Base-by-base conservation (phyloP, 2,113 vertebrate species). In the Cyanoliseus patagonus region DNA sequence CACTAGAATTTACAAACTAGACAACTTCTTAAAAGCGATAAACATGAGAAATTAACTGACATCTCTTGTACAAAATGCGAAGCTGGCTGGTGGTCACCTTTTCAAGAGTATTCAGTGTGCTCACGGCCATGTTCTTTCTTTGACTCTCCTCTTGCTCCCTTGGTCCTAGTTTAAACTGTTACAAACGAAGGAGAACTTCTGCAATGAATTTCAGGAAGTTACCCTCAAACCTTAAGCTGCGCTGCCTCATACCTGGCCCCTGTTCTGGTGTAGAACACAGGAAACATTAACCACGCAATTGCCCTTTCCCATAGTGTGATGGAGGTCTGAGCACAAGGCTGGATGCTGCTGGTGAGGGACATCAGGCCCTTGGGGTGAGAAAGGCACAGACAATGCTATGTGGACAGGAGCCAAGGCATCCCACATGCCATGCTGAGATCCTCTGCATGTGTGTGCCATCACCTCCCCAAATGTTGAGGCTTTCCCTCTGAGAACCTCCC, bases 31-130 rank as follows among this genome's bases (percentile, higher is more conserved):
- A 30, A 16, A 7, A 74, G 28, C 39, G 23, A 23, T 0, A 52
- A 5, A 9, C 2, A 3, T 1, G 13, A 0, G 3, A 64, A 69
- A 61, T 15, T 7, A 53, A 75, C 13, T 0, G 3, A 25, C 9
- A 17, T 4, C 2, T 7, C 0, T 0, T 10, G 23, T 31, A 33
- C 19, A 17, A 75, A n/a, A n/a, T n/a, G n/a, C n/a, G n/a, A n/a
- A n/a, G n/a, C n/a, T n/a, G n/a, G n/a, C n/a, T n/a, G n/a, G n/a
- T n/a, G n/a, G n/a, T n/a, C n/a, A n/a, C n/a, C n/a, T n/a, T n/a
- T n/a, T n/a, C n/a, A n/a, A n/a, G n/a, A 73, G 37, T 7, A 5
- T 13, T 30, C 18, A 3, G 10, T 9, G 35, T n/a, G 27, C 13
- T 3, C 5, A 16, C 24, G 23, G 27, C 25, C 2, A 0, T 1